phyloP scores from a whole-genome alignment of 2,888 invertebrate species.

The Sphinx pinastri region DNA sequence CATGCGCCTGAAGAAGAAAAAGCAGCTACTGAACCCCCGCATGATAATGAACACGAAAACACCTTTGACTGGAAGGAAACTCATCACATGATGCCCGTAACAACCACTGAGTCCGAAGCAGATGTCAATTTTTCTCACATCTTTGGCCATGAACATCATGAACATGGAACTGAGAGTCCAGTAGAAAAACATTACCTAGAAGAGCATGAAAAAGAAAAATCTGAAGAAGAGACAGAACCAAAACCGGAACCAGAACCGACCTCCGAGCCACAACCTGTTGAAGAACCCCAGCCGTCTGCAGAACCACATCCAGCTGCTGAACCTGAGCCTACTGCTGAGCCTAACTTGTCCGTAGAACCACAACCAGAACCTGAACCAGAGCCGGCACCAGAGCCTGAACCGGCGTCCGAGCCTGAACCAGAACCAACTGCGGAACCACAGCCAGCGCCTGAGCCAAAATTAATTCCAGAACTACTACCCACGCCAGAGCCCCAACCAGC shows the following conservation, averaged over 20 bases:
- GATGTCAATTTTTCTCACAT: constrained; percentile 65
- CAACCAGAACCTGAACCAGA: constrained; percentile 46
- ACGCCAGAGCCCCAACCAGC: constrained; percentile 43
- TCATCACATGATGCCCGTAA: constrained; percentile 50
- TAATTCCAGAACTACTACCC: constrained; percentile 60
- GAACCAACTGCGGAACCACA: constrained; percentile 46
- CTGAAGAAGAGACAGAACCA: constrained; percentile 44
- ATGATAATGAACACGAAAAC: constrained; percentile 43
- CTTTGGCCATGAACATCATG: constrained; percentile 55
- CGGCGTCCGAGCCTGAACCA: constrained; percentile 41
- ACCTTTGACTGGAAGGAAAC: constrained; percentile 67
- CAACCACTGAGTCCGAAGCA: constrained; percentile 59
- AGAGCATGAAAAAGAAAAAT: constrained; percentile 37
- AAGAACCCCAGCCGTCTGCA: constrained; percentile 35
- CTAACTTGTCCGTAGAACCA: constrained; percentile 45
- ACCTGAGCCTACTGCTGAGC: constrained; percentile 47
- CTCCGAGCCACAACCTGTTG: constrained; percentile 36
- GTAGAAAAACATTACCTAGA: constrained; percentile 37
- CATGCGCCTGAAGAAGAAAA: constrained; percentile 54
- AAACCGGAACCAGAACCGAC: constrained; percentile 43
- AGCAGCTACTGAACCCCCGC: constrained; percentile 47
- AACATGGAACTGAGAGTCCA: constrained; percentile 42
- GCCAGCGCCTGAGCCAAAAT: constrained; percentile 51
- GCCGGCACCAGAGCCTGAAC: constrained; percentile 41
- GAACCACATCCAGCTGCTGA: constrained; percentile 47